These are phyloP conservation scores for Hirtodrosophila trivittata DNA, from an alignment of 2,888 invertebrate species.

Conservation along the genomic window DNA sequence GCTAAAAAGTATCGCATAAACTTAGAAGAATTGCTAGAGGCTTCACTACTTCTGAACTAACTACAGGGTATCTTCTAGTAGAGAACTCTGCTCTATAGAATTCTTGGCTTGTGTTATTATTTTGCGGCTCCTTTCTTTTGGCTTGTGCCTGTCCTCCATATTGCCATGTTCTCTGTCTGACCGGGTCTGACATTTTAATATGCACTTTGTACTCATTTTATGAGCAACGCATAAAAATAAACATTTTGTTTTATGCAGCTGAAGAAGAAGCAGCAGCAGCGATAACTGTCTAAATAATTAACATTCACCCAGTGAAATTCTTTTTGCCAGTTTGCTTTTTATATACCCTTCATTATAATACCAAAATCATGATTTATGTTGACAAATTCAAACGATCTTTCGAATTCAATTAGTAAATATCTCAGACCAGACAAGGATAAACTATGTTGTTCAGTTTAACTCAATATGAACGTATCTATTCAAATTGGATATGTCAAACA, in stretches of 20 bases:
- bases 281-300: constrained; percentile 60
- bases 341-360: background rate
- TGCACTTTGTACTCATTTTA: constrained; percentile 63
- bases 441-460: no score
- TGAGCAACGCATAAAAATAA: constrained; percentile 50
- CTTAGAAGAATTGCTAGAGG: no score
- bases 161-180: constrained; percentile 18
- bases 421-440: no score
- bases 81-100: background rate
- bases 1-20: no score
- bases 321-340: constrained; percentile 2
- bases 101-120: background rate
- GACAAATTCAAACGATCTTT: no score
- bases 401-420: no score
- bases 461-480: no score
- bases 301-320: constrained; percentile 35
- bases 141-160: constrained; percentile 36
- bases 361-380: background rate
- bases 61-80: background rate
- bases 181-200: constrained; percentile 64
- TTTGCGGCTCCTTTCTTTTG: constrained; percentile 25
- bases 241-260: constrained; percentile 41
- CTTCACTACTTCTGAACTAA: no score
- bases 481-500: no score
- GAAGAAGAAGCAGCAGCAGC: constrained; percentile 11